Evolutionary conservation across 1,140 invertebrate genomes (phyloP).

Genomic region (Scaptomyza pallida): DNA sequence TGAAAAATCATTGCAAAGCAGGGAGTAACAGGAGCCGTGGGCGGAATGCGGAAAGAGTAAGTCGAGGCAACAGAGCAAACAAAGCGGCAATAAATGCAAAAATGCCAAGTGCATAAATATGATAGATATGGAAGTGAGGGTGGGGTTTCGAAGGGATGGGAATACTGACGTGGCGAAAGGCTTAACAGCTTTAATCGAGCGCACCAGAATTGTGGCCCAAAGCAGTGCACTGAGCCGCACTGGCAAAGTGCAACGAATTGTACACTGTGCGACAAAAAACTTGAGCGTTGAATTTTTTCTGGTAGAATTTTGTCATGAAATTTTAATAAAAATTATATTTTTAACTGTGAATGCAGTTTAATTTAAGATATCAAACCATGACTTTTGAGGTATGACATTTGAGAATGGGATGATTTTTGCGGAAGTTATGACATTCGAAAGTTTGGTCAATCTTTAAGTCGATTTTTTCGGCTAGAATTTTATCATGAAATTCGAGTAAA

Average conservation of each 20-base stretch:
- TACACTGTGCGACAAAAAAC: constrained; percentile 5
- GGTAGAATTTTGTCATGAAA: too few relatives aligned
- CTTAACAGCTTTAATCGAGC: constrained; percentile 76
- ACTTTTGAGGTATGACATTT: too few relatives aligned
- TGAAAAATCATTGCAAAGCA: constrained; percentile 65
- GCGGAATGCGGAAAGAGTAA: neutral
- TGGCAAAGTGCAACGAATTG: neutral
- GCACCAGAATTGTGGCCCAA: constrained; percentile 28
- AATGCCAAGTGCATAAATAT: constrained; percentile 77
- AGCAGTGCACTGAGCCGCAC: constrained; percentile 30
- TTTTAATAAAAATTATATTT: too few relatives aligned
- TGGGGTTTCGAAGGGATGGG: neutral
- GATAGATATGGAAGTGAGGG: constrained; percentile 25
- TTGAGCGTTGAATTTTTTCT: too few relatives aligned
- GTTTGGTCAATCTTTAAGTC: too few relatives aligned
- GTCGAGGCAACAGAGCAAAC: constrained; percentile 29
- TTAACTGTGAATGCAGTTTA: too few relatives aligned
- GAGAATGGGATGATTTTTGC: too few relatives aligned
- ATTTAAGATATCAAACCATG: too few relatives aligned
- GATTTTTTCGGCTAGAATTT: too few relatives aligned
- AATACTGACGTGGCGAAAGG: constrained; percentile 1
- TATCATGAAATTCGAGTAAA: too few relatives aligned
- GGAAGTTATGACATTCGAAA: too few relatives aligned
- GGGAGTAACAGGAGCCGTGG: too few relatives aligned
- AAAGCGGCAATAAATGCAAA: constrained; percentile 48